These are phyloP conservation scores for Poecilia latipinna DNA, from an alignment of 2,113 vertebrate genomes.

Conservation along the genomic window DNA sequence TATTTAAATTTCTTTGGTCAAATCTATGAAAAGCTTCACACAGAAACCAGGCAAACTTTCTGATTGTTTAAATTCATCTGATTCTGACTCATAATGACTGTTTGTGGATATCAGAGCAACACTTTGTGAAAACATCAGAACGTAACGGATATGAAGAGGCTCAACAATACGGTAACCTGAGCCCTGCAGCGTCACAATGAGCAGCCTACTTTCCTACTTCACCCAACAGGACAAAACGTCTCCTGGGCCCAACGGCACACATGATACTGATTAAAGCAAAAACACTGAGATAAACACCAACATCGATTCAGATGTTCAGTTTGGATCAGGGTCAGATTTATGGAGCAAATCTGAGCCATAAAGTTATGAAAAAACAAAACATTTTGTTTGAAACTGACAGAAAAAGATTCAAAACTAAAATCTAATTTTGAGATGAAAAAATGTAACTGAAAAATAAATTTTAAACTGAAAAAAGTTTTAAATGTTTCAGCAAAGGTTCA, in stretches of 20 bases:
- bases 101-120: background rate
- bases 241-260: background rate
- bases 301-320: too few relatives aligned
- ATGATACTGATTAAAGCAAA: background rate
- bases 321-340: too few relatives aligned
- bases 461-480: too few relatives aligned
- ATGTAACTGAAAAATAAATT: too few relatives aligned
- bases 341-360: too few relatives aligned
- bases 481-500: too few relatives aligned
- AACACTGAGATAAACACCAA: background rate
- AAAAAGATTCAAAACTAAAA: too few relatives aligned
- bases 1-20: background rate
- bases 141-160: background rate
- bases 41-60: background rate
- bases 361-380: too few relatives aligned
- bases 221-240: conserved; percentile 6
- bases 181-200: conserved; percentile 29
- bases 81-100: background rate
- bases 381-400: too few relatives aligned
- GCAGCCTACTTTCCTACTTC: conserved; percentile 61
- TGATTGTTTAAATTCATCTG: background rate
- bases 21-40: background rate
- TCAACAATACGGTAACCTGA: conserved; percentile 26
- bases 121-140: background rate
- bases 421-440: too few relatives aligned